phyloP scores from a whole-genome alignment of 2,113 vertebrate species.

The Verasper variegatus region DNA sequence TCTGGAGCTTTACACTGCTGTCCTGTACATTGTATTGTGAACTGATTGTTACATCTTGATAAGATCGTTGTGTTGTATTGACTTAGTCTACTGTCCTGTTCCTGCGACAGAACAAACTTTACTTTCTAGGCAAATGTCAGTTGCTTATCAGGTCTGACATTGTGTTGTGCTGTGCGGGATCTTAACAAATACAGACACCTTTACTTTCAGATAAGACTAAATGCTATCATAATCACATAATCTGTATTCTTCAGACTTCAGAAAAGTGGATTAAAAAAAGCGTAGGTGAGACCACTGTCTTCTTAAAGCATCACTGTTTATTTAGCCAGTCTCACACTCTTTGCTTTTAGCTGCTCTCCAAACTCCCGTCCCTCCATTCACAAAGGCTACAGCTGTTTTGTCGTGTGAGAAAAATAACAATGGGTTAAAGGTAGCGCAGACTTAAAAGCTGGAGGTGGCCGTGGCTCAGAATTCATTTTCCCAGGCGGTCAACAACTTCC shows the following conservation, averaged over 20 bases:
- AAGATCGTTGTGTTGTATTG: background rate
- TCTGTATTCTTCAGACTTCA: conserved; percentile 22
- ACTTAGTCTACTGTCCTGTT: background rate
- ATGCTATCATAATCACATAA: conserved; percentile 48
- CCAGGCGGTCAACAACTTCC: conserved; percentile 91
- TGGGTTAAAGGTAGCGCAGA: conserved; percentile 61
- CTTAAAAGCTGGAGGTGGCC: conserved; percentile 62
- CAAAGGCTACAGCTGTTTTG: conserved; percentile 42
- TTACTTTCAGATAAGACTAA: conserved; percentile 27
- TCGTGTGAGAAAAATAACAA: conserved; percentile 64
- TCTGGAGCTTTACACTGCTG: background rate
- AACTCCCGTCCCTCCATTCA: conserved; percentile 18
- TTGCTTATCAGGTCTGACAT: conserved; percentile 16
- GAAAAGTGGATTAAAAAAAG: conserved; percentile 19
- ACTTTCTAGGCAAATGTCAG: conserved; percentile 1
- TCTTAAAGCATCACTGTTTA: conserved; percentile 12
- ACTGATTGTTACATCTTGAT: background rate
- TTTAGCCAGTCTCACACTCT: conserved; percentile 37
- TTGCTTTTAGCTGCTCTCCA: conserved; percentile 25
- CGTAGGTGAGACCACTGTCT: conserved; percentile 12
- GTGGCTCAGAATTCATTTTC: conserved; percentile 84
- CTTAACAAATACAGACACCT: conserved; percentile 44
- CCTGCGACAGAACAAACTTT: background rate
- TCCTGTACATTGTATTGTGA: background rate
- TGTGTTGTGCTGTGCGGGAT: background rate